A percentile compares a stretch with the other conserved stretches of the same genome.
Evolutionary conservation across 2,113 vertebrate genomes (phyloP).

Genomic region (Phodopus roborovskii): DNA sequence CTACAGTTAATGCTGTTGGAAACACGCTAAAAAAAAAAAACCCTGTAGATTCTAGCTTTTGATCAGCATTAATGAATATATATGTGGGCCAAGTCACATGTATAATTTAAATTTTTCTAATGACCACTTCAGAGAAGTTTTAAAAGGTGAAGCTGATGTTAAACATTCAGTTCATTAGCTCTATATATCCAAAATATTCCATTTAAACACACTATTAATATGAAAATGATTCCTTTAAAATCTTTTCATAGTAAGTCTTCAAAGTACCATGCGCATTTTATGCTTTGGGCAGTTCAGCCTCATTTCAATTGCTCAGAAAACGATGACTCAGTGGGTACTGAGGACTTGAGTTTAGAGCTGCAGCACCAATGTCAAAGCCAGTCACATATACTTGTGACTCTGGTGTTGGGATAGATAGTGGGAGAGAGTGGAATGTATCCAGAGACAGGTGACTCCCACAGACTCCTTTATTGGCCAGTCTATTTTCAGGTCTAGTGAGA

Average conservation of each 20-base stretch:
- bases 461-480: not conserved
- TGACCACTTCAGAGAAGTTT: not conserved
- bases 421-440: no score
- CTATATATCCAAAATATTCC: not conserved
- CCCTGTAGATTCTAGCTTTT: not conserved
- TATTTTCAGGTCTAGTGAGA: not conserved
- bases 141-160: not conserved
- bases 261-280: not conserved
- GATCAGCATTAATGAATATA: not conserved
- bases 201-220: not conserved
- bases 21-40: not conserved
- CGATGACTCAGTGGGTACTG: not conserved
- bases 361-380: not conserved
- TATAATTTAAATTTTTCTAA: constrained; percentile 32
- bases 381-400: no score
- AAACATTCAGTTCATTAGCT: not conserved
- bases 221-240: not conserved
- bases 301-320: not conserved
- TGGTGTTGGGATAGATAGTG: not conserved
- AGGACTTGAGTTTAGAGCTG: not conserved
- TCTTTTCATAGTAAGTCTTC: not conserved
- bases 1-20: not conserved
- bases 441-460: not conserved
- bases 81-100: not conserved
- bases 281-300: not conserved